A percentile compares a stretch with the other conserved stretches of the same genome.
phyloP scores from a whole-genome alignment of 1,140 invertebrate genomes.

The Pantala flavescens region DNA sequence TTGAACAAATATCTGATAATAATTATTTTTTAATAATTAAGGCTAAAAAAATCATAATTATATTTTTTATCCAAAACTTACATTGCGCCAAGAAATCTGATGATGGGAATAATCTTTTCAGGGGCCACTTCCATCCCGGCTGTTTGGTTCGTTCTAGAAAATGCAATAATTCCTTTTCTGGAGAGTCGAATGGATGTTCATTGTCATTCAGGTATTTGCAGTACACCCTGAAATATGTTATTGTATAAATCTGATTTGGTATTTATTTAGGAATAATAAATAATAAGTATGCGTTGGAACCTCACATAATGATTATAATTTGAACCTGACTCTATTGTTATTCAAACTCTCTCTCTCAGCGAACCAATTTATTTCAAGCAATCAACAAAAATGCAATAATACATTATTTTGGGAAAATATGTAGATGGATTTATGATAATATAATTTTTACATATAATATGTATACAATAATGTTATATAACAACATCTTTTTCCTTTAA shows the following conservation, averaged over 20 bases:
- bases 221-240: constrained; percentile 28
- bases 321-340: not conserved
- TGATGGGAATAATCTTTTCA: constrained; percentile 34
- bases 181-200: constrained; percentile 35
- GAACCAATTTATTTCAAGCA: too few relatives aligned
- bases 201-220: constrained; percentile 43
- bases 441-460: too few relatives aligned
- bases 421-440: too few relatives aligned
- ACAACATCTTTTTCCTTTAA: too few relatives aligned
- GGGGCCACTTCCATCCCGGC: constrained; percentile 63
- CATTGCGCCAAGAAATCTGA: constrained; percentile 11
- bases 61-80: not conserved
- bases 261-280: not conserved
- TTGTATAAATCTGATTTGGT: not conserved
- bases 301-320: not conserved
- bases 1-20: too few relatives aligned
- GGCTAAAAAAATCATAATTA: not conserved
- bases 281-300: too few relatives aligned
- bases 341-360: too few relatives aligned
- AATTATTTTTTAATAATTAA: too few relatives aligned
- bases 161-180: constrained; percentile 61
- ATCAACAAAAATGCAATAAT: too few relatives aligned
- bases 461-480: too few relatives aligned
- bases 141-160: constrained; percentile 62
- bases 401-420: too few relatives aligned